These are phyloP conservation scores for Phalloptychus januarius DNA, from an alignment of 2,797 vertebrate genomes.

Conservation along the genomic window DNA sequence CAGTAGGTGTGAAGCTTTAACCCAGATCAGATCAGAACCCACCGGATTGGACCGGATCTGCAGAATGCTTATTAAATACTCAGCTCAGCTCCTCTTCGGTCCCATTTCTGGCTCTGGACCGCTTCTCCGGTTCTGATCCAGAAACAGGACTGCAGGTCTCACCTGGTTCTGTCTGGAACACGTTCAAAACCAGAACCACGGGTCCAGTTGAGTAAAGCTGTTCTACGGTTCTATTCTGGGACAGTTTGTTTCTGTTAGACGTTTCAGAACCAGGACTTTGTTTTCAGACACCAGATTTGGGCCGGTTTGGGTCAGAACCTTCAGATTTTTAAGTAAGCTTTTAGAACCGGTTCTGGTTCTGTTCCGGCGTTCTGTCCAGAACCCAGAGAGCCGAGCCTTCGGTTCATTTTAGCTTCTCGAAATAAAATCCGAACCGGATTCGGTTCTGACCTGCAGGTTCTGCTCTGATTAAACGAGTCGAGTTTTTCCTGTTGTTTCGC, in stretches of 20 bases:
- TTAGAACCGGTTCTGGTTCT: background rate
- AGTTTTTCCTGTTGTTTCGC: background rate
- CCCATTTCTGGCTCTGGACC: no score
- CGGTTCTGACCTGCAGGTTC: background rate
- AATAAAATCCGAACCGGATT: background rate
- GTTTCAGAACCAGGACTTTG: background rate
- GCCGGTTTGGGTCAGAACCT: slow-evolving; percentile 3
- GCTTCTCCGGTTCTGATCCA: background rate
- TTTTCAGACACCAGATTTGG: background rate
- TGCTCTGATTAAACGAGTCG: background rate
- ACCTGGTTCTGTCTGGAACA: background rate
- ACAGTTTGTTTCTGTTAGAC: background rate
- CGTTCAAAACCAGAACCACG: background rate
- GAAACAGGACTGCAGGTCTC: background rate
- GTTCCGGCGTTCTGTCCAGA: background rate
- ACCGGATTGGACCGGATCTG: background rate
- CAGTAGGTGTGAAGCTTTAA: no score
- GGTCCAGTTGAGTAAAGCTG: background rate
- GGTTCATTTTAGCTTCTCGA: background rate
- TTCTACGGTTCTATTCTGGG: background rate
- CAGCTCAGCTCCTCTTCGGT: background rate
- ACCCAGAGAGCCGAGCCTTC: background rate
- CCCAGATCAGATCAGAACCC: background rate
- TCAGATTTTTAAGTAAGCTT: background rate
- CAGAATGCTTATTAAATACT: background rate